Conservation (phyloP, 1,140 invertebrate species). For the Lordiphosa clarofinis region DNA sequence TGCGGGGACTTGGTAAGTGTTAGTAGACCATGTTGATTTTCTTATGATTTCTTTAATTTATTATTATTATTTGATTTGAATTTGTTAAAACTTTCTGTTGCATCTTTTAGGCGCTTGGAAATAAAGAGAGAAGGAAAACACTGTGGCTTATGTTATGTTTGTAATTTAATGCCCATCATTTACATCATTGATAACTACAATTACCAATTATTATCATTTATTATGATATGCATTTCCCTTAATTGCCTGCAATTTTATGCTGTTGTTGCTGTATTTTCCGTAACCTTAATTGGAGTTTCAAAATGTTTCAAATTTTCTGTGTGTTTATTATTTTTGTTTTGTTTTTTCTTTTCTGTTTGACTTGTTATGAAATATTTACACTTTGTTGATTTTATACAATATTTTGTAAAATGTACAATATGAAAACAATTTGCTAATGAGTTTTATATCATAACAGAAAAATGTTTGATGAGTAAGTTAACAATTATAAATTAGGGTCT, state of each 20-base stretch:
- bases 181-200: conserved; percentile 1
- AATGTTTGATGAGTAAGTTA: too few relatives aligned
- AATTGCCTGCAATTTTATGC: conserved; percentile 35
- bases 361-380: conserved; percentile 11
- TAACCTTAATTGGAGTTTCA: conserved; percentile 34
- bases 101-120: conserved; percentile 2
- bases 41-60: conserved; percentile 18
- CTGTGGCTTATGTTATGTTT: not conserved
- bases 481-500: too few relatives aligned
- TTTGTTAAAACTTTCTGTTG: conserved; percentile 8
- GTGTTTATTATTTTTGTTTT: not conserved
- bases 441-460: too few relatives aligned
- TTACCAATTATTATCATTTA: conserved; percentile 3
- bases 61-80: conserved; percentile 5
- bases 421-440: too few relatives aligned
- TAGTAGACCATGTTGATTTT: conserved; percentile 79
- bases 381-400: conserved; percentile 4
- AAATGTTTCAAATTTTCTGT: conserved; percentile 14
- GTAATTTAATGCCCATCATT: not conserved
- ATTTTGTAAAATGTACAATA: not conserved
- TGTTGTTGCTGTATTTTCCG: conserved; percentile 14
- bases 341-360: not conserved
- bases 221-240: conserved; percentile 29
- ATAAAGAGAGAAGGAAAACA: too few relatives aligned
- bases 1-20: conserved; percentile 81